These are phyloP conservation scores for Rhinatrema bivittatum DNA, from an alignment of 2,797 vertebrate species.

Conservation along the genomic window DNA sequence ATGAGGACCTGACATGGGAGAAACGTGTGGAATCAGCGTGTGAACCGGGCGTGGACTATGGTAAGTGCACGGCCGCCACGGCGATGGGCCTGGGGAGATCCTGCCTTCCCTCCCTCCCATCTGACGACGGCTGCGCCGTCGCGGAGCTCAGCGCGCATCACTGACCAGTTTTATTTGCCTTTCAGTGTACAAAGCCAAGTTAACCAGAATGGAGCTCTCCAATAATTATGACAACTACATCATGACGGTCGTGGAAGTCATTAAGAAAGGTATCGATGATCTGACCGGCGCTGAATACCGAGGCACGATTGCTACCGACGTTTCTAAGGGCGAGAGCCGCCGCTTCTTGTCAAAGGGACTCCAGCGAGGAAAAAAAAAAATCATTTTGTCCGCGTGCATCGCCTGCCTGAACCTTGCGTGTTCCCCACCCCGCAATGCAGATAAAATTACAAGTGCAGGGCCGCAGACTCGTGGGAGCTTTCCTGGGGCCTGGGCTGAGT, in stretches of 20 bases:
- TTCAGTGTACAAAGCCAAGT: constrained; percentile 35
- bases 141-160: neutral
- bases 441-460: no score
- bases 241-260: constrained; percentile 27
- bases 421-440: no score
- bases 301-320: neutral
- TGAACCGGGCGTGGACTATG: constrained; percentile 32
- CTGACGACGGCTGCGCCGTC: neutral
- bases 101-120: no score
- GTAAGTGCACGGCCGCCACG: constrained; percentile 21
- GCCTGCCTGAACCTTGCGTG: no score
- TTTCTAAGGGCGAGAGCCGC: neutral
- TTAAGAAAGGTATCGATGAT: constrained; percentile 38
- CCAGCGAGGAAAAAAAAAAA: neutral
- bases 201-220: neutral
- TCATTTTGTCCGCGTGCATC: no score
- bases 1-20: rapidly evolving
- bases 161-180: neutral
- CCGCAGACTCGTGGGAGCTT: no score
- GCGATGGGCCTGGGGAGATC: neutral
- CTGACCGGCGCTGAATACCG: no score
- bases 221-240: constrained; percentile 26
- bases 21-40: constrained; percentile 25
- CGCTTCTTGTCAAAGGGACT: neutral
- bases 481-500: no score